Evolutionary conservation across 1,140 invertebrate genomes (phyloP).

Genomic region (Lethrus apterus): DNA sequence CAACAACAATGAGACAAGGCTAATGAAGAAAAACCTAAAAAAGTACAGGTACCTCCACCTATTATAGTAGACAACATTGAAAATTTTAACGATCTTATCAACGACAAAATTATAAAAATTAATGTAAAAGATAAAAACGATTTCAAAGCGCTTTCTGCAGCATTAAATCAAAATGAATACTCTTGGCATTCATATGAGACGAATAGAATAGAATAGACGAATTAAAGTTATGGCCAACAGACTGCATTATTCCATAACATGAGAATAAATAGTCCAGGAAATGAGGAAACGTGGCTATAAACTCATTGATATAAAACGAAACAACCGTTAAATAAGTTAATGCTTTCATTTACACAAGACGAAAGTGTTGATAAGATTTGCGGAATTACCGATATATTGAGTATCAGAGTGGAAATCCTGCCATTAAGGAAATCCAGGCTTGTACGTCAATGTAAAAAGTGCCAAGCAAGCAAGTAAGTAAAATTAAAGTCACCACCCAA

Average conservation of each 20-base stretch:
- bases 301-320: slow-evolving; percentile 16
- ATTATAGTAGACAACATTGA: slow-evolving; percentile 17
- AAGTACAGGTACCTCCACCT: slow-evolving; percentile 7
- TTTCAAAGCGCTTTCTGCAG: not conserved
- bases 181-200: slow-evolving; percentile 16
- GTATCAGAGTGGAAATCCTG: slow-evolving; percentile 16
- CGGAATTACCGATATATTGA: slow-evolving; percentile 6
- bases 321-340: slow-evolving; percentile 15
- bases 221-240: slow-evolving; percentile 18
- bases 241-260: slow-evolving; percentile 11
- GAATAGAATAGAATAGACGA: slow-evolving; percentile 16
- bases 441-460: too few relatives aligned
- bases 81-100: slow-evolving; percentile 16
- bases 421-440: too few relatives aligned
- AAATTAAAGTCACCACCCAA: too few relatives aligned
- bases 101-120: slow-evolving; percentile 16
- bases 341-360: slow-evolving; percentile 33
- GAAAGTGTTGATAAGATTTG: slow-evolving; percentile 13
- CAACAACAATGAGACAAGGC: slow-evolving; percentile 13
- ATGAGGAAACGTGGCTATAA: slow-evolving; percentile 18
- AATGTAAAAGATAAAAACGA: slow-evolving; percentile 11
- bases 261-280: slow-evolving; percentile 11
- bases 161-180: slow-evolving; percentile 11
- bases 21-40: slow-evolving; percentile 10
- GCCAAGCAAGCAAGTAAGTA: too few relatives aligned